Evolutionary conservation across 2,888 invertebrate species (phyloP).

Genomic region (Standfussiana lucernea): DNA sequence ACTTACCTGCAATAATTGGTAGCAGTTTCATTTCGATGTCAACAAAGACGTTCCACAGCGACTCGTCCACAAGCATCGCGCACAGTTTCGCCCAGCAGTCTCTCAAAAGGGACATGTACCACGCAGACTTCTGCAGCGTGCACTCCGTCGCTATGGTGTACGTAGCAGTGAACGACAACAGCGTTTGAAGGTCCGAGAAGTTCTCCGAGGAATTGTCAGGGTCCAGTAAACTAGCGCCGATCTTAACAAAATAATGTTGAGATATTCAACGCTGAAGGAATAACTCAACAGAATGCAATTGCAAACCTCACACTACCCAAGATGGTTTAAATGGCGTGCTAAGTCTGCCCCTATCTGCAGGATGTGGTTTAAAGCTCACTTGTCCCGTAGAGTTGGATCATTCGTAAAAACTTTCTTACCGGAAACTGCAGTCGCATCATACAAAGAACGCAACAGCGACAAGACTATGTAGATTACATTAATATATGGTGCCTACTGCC

Average conservation of each 20-base stretch:
- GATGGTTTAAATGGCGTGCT: not conserved
- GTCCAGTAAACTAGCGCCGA: constrained; percentile 84
- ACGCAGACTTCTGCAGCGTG: constrained; percentile 78
- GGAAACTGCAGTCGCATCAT: not conserved
- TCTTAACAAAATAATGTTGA: constrained; percentile 67
- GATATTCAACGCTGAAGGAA: not conserved
- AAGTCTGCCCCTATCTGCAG: not conserved
- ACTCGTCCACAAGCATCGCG: constrained; percentile 71
- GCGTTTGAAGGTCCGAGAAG: constrained; percentile 80
- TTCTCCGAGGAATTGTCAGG: constrained; percentile 84
- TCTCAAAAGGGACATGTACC: constrained; percentile 77
- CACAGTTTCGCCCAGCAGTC: constrained; percentile 71
- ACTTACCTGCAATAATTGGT: constrained; percentile 84
- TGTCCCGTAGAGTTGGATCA: not conserved
- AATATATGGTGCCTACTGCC: not conserved
- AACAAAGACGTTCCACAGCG: constrained; percentile 83
- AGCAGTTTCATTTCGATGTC: constrained; percentile 86
- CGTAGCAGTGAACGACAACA: constrained; percentile 72
- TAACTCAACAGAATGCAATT: not conserved
- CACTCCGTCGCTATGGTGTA: constrained; percentile 80
- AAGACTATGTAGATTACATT: not conserved
- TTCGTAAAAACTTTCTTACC: not conserved
- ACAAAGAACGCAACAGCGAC: not conserved
- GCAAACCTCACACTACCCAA: not conserved
- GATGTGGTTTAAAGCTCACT: not conserved